Base-by-base conservation (phyloP, 2,113 vertebrate species). In the Recurvirostra avosetta region DNA sequence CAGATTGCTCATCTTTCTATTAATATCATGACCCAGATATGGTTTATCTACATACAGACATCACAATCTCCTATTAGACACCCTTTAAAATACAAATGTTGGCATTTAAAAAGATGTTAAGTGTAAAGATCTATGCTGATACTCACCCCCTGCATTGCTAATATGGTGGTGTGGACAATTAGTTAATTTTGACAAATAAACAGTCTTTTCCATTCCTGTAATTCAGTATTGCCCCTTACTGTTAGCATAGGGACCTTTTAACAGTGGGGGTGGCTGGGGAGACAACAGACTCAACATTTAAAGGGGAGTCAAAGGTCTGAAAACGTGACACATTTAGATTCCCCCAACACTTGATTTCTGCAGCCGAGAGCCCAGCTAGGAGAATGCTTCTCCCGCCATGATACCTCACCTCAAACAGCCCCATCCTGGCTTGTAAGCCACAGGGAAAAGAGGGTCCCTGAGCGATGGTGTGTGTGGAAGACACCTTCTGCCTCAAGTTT, bases 361-460 rank as follows among this genome's bases (percentile, higher is more conserved):
- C 3, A 1, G 14, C 8, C 6, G 10, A 27, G 47, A 67, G 10
- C 36, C 67, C 38, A 6, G 32, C 6, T 27, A 26, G 29, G 27
- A 87, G 10, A 38, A 6, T 2, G 6, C 7, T 55, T 26, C 63
- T 73, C 29, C 34, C 0, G 5, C 17, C 25, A 4, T 0, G 2
- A 29, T 11, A 59, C 50, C 47, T 50, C 40, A 29, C 19, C 52
- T 75, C 18, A 15, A 38, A 18, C 0, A 5, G 17, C 22, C 19
- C 40, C 45, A 8, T 18, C 13, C 12, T 7, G 25, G 10, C 43
- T 40, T 0, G 0, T 7, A 18, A 47, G 23, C 26, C 29, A 11
- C 0, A 17, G 43, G 23, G 45, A 50, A 71, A 61, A 29, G 22
- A 55, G 30, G 16, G 13, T 7, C 30, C 47, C 36, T 15, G 36